Conservation (phyloP, 2,888 invertebrate species). For the Callosobruchus maculatus region DNA sequence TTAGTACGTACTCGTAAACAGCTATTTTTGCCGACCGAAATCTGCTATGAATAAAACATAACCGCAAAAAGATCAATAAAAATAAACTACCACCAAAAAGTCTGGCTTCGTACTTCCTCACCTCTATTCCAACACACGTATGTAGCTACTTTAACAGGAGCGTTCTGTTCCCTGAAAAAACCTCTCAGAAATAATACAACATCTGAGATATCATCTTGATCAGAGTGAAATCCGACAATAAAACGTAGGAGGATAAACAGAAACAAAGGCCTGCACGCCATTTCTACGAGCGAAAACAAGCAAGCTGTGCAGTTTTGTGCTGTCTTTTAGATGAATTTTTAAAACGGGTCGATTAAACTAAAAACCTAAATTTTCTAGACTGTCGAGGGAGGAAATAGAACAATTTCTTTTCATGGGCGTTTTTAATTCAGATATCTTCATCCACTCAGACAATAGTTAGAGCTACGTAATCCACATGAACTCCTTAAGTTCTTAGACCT, state of each 20-base stretch:
- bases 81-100: too few relatives aligned
- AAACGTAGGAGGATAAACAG: background rate
- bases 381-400: background rate
- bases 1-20: too few relatives aligned
- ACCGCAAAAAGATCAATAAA: too few relatives aligned
- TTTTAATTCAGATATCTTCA: too few relatives aligned
- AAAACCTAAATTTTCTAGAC: background rate
- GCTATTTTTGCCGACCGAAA: too few relatives aligned
- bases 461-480: too few relatives aligned
- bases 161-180: constrained; percentile 23
- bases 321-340: background rate
- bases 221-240: background rate
- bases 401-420: background rate
- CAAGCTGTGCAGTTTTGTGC: background rate
- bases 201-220: constrained; percentile 7
- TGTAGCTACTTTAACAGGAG: constrained; percentile 23
- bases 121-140: constrained; percentile 32
- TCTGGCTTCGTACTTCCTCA: constrained; percentile 12
- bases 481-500: too few relatives aligned
- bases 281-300: background rate
- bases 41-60: too few relatives aligned
- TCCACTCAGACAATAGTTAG: too few relatives aligned
- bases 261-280: background rate
- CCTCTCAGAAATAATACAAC: constrained; percentile 17
- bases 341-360: background rate